Conservation (phyloP, 2,888 invertebrate genomes). For the Pyralis farinalis region DNA sequence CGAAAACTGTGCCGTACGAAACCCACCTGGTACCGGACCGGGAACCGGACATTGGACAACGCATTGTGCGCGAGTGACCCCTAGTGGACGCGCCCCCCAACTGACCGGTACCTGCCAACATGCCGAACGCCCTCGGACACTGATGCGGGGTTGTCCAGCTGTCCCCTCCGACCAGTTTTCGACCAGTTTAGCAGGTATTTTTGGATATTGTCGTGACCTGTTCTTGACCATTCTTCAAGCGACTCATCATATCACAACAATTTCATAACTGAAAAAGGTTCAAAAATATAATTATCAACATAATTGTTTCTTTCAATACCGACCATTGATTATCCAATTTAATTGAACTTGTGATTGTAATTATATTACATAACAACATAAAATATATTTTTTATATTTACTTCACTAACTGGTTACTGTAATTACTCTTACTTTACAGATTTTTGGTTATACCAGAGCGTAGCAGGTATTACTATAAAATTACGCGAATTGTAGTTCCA, state of each 20-base stretch:
- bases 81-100: constrained; percentile 48
- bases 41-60: constrained; percentile 46
- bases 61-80: constrained; percentile 70
- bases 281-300: constrained; percentile 7
- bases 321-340: constrained; percentile 1
- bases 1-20: constrained; percentile 5
- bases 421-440: no score
- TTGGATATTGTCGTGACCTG: constrained; percentile 41
- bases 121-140: constrained; percentile 66
- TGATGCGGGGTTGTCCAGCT: constrained; percentile 65
- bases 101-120: constrained; percentile 65
- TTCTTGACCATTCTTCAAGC: constrained; percentile 35
- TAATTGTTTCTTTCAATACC: constrained; percentile 7
- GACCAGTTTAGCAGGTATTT: constrained; percentile 71
- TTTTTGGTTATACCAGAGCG: no score
- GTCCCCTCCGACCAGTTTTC: constrained; percentile 58
- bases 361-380: no score
- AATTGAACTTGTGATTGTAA: no score
- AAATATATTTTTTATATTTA: no score
- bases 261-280: constrained; percentile 2
- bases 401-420: no score
- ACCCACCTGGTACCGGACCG: neutral
- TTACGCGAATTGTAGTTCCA: no score
- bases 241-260: neutral
- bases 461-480: no score